Evolutionary conservation across 1,140 invertebrate species (phyloP).

Genomic region (Megalonaias nervosa): DNA sequence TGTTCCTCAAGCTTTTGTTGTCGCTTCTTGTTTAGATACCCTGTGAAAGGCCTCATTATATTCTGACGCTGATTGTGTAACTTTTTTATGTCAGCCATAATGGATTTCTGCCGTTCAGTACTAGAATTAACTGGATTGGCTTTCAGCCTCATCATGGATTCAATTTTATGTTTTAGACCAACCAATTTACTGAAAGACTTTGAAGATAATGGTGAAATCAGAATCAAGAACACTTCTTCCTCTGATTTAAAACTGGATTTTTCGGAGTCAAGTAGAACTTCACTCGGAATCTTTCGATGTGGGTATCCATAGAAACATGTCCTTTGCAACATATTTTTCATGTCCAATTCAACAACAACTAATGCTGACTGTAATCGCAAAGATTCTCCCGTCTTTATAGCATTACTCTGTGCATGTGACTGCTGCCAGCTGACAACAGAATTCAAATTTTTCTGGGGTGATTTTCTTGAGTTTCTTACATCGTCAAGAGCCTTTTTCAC

Average conservation of each 20-base stretch:
- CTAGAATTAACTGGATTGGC: not conserved
- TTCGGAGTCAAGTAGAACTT: slow-evolving; percentile 19
- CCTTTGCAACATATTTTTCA: slow-evolving; percentile 12
- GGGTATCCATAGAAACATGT: slow-evolving; percentile 35
- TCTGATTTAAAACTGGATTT: slow-evolving; percentile 17
- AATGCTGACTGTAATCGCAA: not conserved
- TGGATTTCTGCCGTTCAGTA: not conserved
- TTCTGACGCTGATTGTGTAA: slow-evolving; percentile 24
- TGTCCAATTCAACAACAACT: slow-evolving; percentile 20
- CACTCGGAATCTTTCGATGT: slow-evolving; percentile 25
- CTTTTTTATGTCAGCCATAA: not conserved
- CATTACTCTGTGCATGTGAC: no score
- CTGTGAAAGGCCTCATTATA: slow-evolving; percentile 26
- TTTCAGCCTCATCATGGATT: not conserved
- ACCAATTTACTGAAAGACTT: slow-evolving; percentile 27
- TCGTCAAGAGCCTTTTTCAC: no score
- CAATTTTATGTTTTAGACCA: slow-evolving; percentile 6
- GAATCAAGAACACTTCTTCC: slow-evolving; percentile 32
- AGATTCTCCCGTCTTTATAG: no score
- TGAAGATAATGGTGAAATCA: slow-evolving; percentile 27
- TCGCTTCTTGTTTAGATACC: slow-evolving; percentile 32
- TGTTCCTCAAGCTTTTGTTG: slow-evolving; percentile 27
- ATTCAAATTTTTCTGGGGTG: no score
- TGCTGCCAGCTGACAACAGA: no score
- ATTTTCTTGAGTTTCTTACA: no score